Conservation (phyloP, 1,140 invertebrate genomes). For the Hycleus cichorii region DNA sequence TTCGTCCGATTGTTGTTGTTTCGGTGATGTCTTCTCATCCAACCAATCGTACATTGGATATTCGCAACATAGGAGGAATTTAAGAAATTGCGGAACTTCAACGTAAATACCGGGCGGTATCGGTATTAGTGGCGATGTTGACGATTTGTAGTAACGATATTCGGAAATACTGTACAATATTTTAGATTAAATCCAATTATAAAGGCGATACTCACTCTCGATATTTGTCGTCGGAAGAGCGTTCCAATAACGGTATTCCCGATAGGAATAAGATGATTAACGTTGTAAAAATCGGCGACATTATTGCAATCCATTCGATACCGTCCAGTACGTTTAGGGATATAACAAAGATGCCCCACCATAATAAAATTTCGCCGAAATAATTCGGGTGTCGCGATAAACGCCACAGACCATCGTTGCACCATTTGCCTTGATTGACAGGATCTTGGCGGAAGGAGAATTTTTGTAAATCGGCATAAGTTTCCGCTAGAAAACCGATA, state of each 20-base stretch:
- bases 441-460: conserved; percentile 82
- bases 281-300: conserved; percentile 83
- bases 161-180: conserved; percentile 56
- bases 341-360: conserved; percentile 91
- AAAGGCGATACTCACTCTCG: conserved; percentile 58
- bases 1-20: too few species aligned
- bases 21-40: conserved; percentile 46
- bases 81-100: conserved; percentile 72
- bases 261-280: conserved; percentile 83
- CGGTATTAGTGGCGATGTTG: conserved; percentile 80
- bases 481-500: conserved; percentile 76
- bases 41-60: conserved; percentile 77
- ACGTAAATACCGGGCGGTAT: conserved; percentile 77
- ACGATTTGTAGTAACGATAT: conserved; percentile 78
- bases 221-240: conserved; percentile 79
- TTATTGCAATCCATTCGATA: conserved; percentile 72
- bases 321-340: conserved; percentile 78
- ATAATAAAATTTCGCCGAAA: conserved; percentile 88
- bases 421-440: conserved; percentile 81
- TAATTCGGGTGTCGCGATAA: conserved; percentile 91
- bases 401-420: conserved; percentile 85
- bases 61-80: conserved; percentile 78
- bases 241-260: conserved; percentile 77
- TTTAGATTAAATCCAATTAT: background rate
- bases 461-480: conserved; percentile 86